Evolutionary conservation across 92 coral and sea anemone genomes (phyloP).

Genomic region (Paragorgia papillata): DNA sequence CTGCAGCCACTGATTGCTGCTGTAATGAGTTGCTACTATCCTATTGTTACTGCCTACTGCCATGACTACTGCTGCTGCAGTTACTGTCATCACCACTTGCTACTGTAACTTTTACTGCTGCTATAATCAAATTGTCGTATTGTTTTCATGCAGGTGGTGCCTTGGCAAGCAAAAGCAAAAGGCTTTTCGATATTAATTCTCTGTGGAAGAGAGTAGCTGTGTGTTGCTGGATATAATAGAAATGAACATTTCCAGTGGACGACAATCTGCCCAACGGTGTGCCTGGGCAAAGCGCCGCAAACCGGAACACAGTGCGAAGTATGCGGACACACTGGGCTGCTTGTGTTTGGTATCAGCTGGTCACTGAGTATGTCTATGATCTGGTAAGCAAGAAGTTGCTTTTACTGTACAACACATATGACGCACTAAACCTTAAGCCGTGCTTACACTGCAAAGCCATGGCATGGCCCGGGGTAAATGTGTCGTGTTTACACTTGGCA

Average conservation of each 20-base stretch:
- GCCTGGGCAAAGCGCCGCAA: not conserved
- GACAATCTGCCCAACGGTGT: not conserved
- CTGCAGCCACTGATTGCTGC: too few species aligned
- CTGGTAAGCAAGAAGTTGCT: too few species aligned
- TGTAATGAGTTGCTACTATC: too few species aligned
- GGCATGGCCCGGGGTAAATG: too few species aligned
- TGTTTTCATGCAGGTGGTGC: slow-evolving; percentile 1
- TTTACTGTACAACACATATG: too few species aligned
- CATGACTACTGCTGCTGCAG: too few species aligned
- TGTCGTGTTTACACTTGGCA: too few species aligned
- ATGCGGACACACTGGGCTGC: not conserved
- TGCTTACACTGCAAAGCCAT: too few species aligned
- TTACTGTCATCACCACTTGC: too few species aligned
- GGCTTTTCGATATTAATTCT: not conserved
- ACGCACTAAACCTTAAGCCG: too few species aligned
- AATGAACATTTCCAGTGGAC: not conserved
- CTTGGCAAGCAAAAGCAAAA: not conserved
- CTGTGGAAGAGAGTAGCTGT: not conserved
- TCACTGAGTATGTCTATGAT: slow-evolving; percentile 7
- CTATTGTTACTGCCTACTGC: too few species aligned
- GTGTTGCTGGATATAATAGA: slow-evolving; percentile 3
- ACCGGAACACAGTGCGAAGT: not conserved
- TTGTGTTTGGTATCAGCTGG: slow-evolving; percentile 11
- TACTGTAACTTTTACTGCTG: not conserved
- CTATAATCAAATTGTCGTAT: not conserved